phyloP scores from a whole-genome alignment of 2,113 vertebrate species.

The Amblyornis subalaris region DNA sequence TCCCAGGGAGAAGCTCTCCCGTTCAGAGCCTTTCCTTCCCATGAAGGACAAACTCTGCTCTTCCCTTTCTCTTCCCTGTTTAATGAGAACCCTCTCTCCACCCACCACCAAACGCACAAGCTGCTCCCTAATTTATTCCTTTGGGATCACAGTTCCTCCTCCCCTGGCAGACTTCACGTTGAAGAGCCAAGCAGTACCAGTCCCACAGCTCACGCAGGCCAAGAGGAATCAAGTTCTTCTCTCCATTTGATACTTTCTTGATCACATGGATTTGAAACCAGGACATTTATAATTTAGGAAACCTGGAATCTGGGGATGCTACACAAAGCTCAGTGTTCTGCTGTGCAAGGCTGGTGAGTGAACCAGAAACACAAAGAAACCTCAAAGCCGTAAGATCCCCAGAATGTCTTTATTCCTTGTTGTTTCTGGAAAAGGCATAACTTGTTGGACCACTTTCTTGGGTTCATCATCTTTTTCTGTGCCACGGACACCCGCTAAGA shows the following conservation, averaged over 20 bases:
- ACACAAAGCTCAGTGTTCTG: not conserved
- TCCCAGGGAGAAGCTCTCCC: accelerated
- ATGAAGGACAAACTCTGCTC: not conserved
- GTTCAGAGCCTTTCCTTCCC: not conserved
- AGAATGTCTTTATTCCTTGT: not conserved
- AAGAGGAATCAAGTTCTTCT: not conserved
- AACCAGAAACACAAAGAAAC: constrained; percentile 14
- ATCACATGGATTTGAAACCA: not conserved
- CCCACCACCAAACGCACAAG: not conserved
- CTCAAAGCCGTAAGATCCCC: not conserved
- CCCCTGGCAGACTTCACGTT: not conserved
- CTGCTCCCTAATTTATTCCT: not conserved
- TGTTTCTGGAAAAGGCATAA: not conserved
- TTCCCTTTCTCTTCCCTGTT: not conserved
- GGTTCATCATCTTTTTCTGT: not conserved
- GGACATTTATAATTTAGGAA: not conserved
- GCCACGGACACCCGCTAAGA: not conserved
- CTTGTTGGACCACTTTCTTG: not conserved
- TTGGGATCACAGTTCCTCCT: not conserved
- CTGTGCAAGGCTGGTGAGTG: not conserved
- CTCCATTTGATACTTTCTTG: not conserved
- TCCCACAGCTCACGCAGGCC: accelerated
- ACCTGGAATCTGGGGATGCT: not conserved
- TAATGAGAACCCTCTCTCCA: not conserved
- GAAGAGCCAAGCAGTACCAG: not conserved